Evolutionary conservation across 2,113 vertebrate genomes (phyloP).

Genomic region (Rhodinocichla rosea): DNA sequence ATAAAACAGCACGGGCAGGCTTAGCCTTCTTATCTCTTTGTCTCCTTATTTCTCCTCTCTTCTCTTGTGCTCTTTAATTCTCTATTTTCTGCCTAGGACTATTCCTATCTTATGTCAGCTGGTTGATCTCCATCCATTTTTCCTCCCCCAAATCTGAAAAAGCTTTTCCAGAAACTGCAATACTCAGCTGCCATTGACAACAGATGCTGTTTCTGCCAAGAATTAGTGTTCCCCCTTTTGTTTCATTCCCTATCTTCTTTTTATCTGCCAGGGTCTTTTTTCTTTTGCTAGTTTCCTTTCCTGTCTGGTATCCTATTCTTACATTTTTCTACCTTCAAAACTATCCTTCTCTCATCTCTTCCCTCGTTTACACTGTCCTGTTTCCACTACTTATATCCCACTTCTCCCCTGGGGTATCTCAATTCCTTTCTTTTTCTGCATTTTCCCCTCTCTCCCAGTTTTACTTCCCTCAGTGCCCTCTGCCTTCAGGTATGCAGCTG

Average conservation of each 20-base stretch:
- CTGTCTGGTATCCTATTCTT: not conserved
- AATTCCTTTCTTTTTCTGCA: not conserved
- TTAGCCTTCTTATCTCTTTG: not conserved
- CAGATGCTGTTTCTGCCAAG: not conserved
- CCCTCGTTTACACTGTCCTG: not conserved
- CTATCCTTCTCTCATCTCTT: not conserved
- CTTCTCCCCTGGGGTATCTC: not conserved
- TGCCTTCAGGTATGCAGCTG: not conserved
- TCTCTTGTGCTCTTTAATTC: not conserved
- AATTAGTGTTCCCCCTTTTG: not conserved
- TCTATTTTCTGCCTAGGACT: not conserved
- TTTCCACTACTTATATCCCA: not conserved
- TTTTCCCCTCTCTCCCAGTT: not conserved
- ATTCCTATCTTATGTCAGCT: not conserved
- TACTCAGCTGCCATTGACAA: not conserved
- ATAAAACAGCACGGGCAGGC: not conserved
- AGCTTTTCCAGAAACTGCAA: not conserved
- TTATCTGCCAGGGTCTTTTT: not conserved
- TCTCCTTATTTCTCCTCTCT: not conserved
- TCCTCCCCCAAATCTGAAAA: not conserved
- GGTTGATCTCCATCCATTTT: not conserved
- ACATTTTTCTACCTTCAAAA: not conserved
- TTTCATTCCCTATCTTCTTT: not conserved
- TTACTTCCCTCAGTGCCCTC: not conserved
- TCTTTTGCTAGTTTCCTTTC: not conserved